A percentile compares a stretch with the other conserved stretches of the same genome.
phyloP scores from a whole-genome alignment of 1,140 invertebrate genomes.

The Ooceraea biroi region DNA sequence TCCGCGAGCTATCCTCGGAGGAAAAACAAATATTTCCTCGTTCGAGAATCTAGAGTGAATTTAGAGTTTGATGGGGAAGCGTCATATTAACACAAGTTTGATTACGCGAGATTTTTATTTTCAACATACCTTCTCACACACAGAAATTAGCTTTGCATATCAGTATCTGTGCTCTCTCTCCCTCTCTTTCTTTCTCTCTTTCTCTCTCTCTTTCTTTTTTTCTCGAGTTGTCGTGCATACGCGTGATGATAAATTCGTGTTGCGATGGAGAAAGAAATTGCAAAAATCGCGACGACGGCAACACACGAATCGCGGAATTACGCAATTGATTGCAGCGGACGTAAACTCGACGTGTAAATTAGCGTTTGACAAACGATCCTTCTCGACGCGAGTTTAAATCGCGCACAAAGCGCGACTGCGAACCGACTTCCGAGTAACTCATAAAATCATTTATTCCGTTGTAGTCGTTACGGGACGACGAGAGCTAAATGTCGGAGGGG shows the following conservation, averaged over 20 bases:
- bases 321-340: conserved; percentile 3
- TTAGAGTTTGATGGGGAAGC: neutral
- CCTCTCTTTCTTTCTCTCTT: neutral
- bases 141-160: neutral
- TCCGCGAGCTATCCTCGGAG: too few relatives aligned
- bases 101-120: neutral
- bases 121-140: neutral
- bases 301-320: conserved; percentile 20
- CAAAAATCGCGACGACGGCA: neutral
- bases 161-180: neutral
- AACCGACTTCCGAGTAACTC: neutral
- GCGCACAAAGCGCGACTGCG: neutral
- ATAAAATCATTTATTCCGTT: conserved; percentile 38
- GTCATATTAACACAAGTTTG: neutral
- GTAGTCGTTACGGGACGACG: neutral
- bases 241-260: neutral
- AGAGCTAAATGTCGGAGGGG: conserved; percentile 11
- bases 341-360: conserved; percentile 18
- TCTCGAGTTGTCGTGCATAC: neutral
- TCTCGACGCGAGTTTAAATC: neutral
- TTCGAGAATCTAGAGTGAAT: neutral
- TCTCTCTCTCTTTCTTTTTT: neutral
- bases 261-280: neutral
- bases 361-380: conserved; percentile 31
- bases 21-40: neutral